Evolutionary conservation across 1,140 invertebrate species (phyloP).

Genomic region (Melipona quadrifasciata): DNA sequence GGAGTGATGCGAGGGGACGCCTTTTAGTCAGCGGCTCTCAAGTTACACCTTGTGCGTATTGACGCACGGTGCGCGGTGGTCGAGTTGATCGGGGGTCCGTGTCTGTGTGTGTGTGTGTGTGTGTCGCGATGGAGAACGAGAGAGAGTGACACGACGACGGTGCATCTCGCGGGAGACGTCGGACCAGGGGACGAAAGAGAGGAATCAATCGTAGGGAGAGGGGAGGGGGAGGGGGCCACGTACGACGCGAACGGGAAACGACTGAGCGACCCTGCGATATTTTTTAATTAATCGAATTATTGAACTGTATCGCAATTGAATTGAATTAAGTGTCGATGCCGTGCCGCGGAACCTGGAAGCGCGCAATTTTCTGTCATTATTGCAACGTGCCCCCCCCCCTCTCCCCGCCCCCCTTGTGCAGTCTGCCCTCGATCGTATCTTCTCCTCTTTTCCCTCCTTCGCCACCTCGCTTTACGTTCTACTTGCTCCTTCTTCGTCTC

Average conservation of each 20-base stretch:
- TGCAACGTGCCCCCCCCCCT: constrained; percentile 46
- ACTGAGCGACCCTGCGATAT: constrained; percentile 66
- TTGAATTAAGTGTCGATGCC: constrained; percentile 78
- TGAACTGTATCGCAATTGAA: constrained; percentile 80
- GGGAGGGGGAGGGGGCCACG: background rate
- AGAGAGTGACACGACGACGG: background rate
- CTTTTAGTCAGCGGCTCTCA: constrained; percentile 65
- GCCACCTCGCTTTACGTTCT: background rate
- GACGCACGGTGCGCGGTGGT: background rate
- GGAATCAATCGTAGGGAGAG: constrained; percentile 9
- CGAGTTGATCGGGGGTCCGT: too few species aligned
- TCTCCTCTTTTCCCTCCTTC: background rate
- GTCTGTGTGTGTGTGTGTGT: background rate
- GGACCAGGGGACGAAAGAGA: background rate
- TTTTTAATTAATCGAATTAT: constrained; percentile 82
- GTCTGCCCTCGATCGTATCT: constrained; percentile 40
- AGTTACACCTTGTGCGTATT: background rate
- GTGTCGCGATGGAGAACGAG: background rate
- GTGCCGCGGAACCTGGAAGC: constrained; percentile 68
- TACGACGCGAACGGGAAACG: constrained; percentile 40
- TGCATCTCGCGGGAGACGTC: constrained; percentile 21
- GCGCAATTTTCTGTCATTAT: constrained; percentile 76
- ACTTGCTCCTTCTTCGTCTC: background rate
- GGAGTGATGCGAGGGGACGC: background rate
- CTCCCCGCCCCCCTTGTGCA: background rate